Percentiles rank a stretch among this genome's conserved stretches.
These are phyloP conservation scores for Carapus acus DNA, from an alignment of 2,797 vertebrate species.

Conservation along the genomic window DNA sequence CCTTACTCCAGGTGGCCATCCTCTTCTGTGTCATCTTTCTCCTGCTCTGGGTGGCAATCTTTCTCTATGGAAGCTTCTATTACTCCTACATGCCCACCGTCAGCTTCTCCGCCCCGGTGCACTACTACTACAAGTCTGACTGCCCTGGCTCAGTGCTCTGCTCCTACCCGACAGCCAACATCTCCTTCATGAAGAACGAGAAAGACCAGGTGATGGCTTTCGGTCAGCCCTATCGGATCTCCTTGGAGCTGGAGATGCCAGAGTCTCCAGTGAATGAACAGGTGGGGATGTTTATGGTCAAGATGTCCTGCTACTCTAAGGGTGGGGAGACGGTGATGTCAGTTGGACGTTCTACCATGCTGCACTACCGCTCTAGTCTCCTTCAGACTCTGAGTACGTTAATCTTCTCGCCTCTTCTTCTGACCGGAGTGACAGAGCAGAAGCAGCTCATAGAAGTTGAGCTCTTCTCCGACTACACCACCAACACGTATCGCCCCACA, in stretches of 20 bases:
- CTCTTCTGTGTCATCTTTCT: constrained; percentile 77
- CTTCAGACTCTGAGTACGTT: constrained; percentile 80
- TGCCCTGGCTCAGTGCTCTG: constrained; percentile 76
- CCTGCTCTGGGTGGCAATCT: constrained; percentile 87
- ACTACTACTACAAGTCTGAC: constrained; percentile 81
- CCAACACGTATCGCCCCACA: constrained; percentile 80
- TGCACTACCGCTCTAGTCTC: constrained; percentile 83
- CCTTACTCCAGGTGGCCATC: constrained; percentile 80
- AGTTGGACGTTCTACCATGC: constrained; percentile 81
- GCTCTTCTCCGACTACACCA: constrained; percentile 78
- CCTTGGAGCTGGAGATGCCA: constrained; percentile 83
- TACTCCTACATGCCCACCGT: constrained; percentile 91
- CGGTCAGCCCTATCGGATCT: constrained; percentile 83
- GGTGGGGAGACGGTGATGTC: constrained; percentile 72
- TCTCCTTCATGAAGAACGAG: constrained; percentile 82
- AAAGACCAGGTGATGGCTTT: constrained; percentile 82
- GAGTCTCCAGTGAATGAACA: constrained; percentile 85
- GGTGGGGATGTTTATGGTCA: constrained; percentile 90
- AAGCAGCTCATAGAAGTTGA: constrained; percentile 87
- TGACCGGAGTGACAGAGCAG: constrained; percentile 81
- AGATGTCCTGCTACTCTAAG: constrained; percentile 78
- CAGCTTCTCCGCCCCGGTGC: constrained; percentile 84
- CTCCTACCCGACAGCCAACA: constrained; percentile 85
- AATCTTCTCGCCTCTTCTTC: constrained; percentile 76
- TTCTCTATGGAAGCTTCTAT: constrained; percentile 92